Evolutionary conservation across 2,113 vertebrate species (phyloP), one percentile per base, ranked within the genome.

Genomic region (Rhea americana): DNA sequence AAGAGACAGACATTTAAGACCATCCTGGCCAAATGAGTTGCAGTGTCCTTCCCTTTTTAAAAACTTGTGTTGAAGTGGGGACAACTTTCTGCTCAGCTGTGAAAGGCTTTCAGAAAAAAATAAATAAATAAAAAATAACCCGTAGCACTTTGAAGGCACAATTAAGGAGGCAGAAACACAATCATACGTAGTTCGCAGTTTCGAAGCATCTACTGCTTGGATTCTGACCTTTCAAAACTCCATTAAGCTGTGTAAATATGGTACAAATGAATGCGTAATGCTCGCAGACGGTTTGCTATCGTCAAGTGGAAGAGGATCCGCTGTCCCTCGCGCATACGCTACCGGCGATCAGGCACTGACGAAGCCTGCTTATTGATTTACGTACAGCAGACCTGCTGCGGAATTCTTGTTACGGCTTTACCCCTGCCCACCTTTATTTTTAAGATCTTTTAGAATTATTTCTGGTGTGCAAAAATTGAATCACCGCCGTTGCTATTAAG

Each of bases 211-310:
- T 87, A 56, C 77, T 91, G 61, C 85, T 95, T 91, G 63, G 79
- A 94, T 94, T 95, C 79, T 97, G 95, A 97, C 96, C 97, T 97
- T 98, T 97, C 75, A 94, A 97, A 97, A 97, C 95, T 93, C 94
- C 85, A 97, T 97, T 97, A 97, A 97, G 89, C 96, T 97, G 93
- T 96, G 95, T 97, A 97, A 98, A 98, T 96, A 97, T 90, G 95
- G 91, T 87, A 95, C 61, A 79, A 92, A 94, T 91, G 79, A 96
- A 96, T 73, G 85, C 93, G 94, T 89, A 73, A 94, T 94, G 90
- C 91, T 96, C 89, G 87, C 75, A 96, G 92, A 93, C 45, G 90
- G 91, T 82, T 88, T 95, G 90, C 83, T 88, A 91, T 68, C 41
- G 77, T 84, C 28, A 35, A 53, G 89, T 5, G 45, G 93, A 94